A percentile compares a stretch with the other conserved stretches of the same genome.
These are phyloP conservation scores for Magallana gigas DNA, from an alignment of 1,140 invertebrate genomes.

Conservation along the genomic window DNA sequence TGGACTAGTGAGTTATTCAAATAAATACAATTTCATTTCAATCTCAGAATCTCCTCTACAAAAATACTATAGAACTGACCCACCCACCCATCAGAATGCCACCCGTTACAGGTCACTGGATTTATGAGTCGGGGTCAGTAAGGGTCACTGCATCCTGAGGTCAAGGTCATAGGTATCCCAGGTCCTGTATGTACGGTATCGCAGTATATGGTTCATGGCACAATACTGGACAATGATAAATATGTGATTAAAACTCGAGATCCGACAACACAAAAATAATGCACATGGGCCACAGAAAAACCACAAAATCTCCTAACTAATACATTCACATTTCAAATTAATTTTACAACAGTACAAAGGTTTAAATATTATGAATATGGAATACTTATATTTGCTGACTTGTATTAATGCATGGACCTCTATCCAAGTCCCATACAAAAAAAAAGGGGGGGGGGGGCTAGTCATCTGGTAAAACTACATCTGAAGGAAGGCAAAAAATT, in stretches of 20 bases:
- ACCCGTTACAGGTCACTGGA: neutral
- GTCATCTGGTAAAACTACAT: neutral
- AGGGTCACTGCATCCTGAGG: neutral
- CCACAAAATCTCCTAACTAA: too few relatives aligned
- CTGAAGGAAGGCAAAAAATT: neutral
- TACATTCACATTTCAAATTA: too few relatives aligned
- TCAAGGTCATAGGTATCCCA: neutral
- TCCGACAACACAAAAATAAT: conserved; percentile 5
- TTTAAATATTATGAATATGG: neutral
- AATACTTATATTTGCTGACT: neutral
- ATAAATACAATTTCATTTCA: conserved; percentile 5
- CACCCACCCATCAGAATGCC: neutral
- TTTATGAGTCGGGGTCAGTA: neutral
- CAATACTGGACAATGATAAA: conserved; percentile 21
- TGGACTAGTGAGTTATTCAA: conserved; percentile 22
- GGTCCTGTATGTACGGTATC: neutral
- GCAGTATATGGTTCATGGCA: conserved; percentile 22
- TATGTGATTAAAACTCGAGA: neutral
- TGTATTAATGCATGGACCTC: neutral
- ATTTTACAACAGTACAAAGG: neutral
- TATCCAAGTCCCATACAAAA: neutral
- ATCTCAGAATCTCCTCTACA: conserved; percentile 21
- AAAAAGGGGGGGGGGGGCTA: neutral
- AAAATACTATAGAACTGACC: conserved; percentile 5
- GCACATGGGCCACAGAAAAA: too few relatives aligned